Base-by-base conservation (phyloP, 1,140 invertebrate species). In the Drosophila pandora region DNA sequence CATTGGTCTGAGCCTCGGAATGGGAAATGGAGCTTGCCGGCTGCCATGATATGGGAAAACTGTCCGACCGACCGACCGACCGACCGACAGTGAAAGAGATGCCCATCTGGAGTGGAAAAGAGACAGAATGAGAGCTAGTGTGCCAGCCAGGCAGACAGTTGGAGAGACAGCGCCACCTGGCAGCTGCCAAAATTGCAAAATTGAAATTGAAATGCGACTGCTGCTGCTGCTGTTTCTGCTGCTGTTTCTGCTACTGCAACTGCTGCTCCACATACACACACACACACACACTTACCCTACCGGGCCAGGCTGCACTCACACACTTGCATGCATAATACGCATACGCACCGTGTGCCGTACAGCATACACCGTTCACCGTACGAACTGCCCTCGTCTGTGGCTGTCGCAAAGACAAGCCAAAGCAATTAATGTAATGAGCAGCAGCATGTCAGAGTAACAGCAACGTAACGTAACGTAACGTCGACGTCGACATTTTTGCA, bases 401-500 rank as follows among this genome's bases (percentile, higher is more conserved):
- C 82, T 87, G 83, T 87, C 83, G 83, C 83, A 87, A 82, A 88
- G 82, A 87, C 82, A 87, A 87, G 83, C 82, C 82, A 87, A 87
- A 87, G 83, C 83, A 87, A 87, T 87, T 87, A 87, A 87, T 87
- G 83, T 88, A 87, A 87, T 87, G 83, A 87, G 83, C 79, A 79
- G 82, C 82, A 87, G 75, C 82, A 78, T 87, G 82, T 87, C 82
- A 76, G 83, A 56, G 72, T 69, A 76, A 76, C 77, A 47, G 62
- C 79, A 83, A 74, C 81, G 63, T 43, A 37, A 43, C 54, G 37
- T 23, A 41, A 13, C 39, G 39, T 25, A 30, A 47, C 55, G 67
- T 82, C 82, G 82, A 88, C 82, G 83, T 88, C 82, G 79, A 78
- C 83, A 87, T 87, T 88, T 87, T 87, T 87, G 82, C 82, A 87